Percentiles rank a stretch among this genome's conserved stretches.
Evolutionary conservation across 2,888 invertebrate species (phyloP).

Genomic region (Linnaemya tessellans): DNA sequence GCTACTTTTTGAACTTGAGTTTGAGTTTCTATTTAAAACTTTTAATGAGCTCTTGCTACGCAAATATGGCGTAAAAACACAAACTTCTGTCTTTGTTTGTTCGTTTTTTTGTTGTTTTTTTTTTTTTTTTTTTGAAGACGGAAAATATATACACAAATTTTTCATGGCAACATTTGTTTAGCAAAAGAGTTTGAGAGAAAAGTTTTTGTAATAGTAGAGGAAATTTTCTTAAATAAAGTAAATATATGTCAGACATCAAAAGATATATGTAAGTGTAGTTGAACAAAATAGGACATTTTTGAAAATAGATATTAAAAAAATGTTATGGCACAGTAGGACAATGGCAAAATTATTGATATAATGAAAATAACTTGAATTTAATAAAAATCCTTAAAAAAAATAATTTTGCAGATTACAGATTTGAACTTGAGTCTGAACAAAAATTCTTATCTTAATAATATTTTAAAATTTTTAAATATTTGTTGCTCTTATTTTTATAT

Average conservation of each 20-base stretch:
- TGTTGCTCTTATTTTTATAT: no score
- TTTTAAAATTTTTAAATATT: no score
- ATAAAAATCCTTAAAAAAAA: no score
- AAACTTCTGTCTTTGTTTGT: neutral
- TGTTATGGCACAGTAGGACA: neutral
- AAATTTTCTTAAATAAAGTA: neutral
- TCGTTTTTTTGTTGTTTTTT: no score
- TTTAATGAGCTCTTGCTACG: conserved; percentile 60
- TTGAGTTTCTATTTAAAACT: conserved; percentile 54
- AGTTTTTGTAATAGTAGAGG: neutral
- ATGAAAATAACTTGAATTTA: no score
- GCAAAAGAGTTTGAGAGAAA: neutral
- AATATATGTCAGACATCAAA: neutral
- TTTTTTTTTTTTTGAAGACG: neutral
- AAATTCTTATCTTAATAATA: no score
- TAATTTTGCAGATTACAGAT: no score
- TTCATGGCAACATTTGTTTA: conserved; percentile 11
- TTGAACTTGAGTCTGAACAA: no score
- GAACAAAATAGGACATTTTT: neutral
- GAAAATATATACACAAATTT: conserved; percentile 16
- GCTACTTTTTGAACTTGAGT: conserved; percentile 53
- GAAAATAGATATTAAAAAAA: neutral
- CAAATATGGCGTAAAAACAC: conserved; percentile 36
- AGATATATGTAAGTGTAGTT: neutral
- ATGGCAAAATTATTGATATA: neutral